Evolutionary conservation across 2,888 invertebrate genomes (phyloP), one percentile per base, ranked within the genome.

Genomic region (Rhamnusium bicolor): DNA sequence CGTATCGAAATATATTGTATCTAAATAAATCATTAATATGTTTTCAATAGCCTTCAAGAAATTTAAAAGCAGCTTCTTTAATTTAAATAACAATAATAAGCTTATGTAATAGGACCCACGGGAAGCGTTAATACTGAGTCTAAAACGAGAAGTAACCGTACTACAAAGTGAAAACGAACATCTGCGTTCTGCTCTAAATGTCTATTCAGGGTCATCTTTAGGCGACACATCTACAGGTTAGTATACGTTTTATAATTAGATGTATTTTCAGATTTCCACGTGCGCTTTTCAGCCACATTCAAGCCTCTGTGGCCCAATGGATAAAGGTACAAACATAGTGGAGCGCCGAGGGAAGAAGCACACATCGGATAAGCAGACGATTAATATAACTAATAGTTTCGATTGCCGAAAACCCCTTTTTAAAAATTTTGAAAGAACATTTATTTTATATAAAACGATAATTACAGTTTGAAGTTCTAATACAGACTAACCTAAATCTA

Each of bases 141-240:
- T 98, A 75, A 97, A 97, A 87, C 90, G 96, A 51, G 97, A 98
- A 89, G 94, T 98, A 7, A 93, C 93, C 71, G 93, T 94, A 0
- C 89, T 98, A 14, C 93, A 96, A 82, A 93, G 93, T 73, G 98
- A 98, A 89, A 98, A 98, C 86, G 94, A 95, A 76, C 96, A 97
- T 83, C 89, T 98, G 3, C 90, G 95, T 78, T 91, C 94, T 7
- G 94, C 94, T 0, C 86, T 95, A 1, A 92, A 94, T 83, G 89
- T 94, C 8, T 92, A 92, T 82, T 90, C 91, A 0, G 91, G 92
- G 75, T 89, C 90, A 40, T 66, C 77, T 18, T 29, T 73, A 74
- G 81, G 67, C 74, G 79, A 75, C 10, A 16, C 62, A 14, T 76
- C 77, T 32, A 8, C 56, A 40, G 65, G 65, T 65, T 40, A 46